Conservation (phyloP, 2,888 invertebrate species). For the Pseudanteris insignis region DNA sequence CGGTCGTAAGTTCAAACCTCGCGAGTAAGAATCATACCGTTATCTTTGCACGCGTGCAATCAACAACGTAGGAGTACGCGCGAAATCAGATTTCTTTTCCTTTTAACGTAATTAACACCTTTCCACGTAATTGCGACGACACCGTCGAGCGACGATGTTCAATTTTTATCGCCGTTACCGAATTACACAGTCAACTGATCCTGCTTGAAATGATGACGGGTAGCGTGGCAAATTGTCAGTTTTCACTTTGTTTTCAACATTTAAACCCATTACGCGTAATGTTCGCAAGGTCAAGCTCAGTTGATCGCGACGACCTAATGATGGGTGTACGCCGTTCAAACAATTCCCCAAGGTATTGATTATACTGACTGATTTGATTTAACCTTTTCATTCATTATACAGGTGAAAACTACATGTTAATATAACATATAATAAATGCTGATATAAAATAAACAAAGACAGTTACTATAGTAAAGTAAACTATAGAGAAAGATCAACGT, state of each 20-base stretch:
- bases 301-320: background rate
- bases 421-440: too few relatives aligned
- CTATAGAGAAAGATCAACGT: too few relatives aligned
- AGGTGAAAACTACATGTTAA: too few relatives aligned
- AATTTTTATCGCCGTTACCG: constrained; percentile 17
- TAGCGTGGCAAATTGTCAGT: constrained; percentile 15
- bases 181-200: constrained; percentile 14
- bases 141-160: constrained; percentile 2
- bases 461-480: too few relatives aligned
- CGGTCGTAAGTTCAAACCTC: constrained; percentile 35
- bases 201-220: constrained; percentile 23
- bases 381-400: too few relatives aligned
- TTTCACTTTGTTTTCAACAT: constrained; percentile 34
- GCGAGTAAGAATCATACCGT: constrained; percentile 29
- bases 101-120: constrained; percentile 20
- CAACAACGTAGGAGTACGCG: constrained; percentile 9
- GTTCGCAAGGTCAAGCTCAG: background rate
- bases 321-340: background rate
- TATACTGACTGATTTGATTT: background rate
- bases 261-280: too few relatives aligned
- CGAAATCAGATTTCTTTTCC: constrained; percentile 15
- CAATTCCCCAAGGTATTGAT: background rate
- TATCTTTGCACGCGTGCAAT: constrained; percentile 22
- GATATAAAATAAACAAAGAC: too few relatives aligned
- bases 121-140: constrained; percentile 30